phyloP scores from a whole-genome alignment of 2,888 invertebrate genomes.

The Rhingia campestris region DNA sequence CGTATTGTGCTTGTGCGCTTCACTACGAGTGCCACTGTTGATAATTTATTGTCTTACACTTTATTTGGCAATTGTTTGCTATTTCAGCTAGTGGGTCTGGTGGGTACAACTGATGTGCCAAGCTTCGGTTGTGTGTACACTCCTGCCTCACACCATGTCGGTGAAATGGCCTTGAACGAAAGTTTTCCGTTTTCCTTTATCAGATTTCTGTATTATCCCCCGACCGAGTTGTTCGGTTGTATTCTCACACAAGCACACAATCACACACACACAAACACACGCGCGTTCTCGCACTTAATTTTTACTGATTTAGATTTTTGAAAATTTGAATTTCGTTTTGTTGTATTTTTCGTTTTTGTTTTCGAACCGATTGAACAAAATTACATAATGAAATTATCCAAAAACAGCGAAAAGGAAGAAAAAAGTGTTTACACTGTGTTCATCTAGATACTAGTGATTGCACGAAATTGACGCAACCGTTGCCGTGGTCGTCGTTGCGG shows the following conservation, averaged over 20 bases:
- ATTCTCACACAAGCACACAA: background rate
- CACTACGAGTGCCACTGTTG: conserved; percentile 13
- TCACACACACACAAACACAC: conserved; percentile 10
- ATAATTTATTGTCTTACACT: conserved; percentile 43
- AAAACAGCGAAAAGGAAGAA: background rate
- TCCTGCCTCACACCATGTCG: conserved; percentile 57
- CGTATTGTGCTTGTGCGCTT: conserved; percentile 43
- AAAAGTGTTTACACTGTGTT: conserved; percentile 25
- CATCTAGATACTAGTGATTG: conserved; percentile 36
- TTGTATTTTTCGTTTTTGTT: conserved; percentile 23
- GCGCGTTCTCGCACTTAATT: conserved; percentile 18
- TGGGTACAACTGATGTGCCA: conserved; percentile 11
- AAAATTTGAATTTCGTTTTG: conserved; percentile 21
- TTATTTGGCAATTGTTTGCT: conserved; percentile 38
- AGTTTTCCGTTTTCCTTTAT: conserved; percentile 73
- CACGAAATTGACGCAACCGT: conserved; percentile 8
- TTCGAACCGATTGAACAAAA: conserved; percentile 31
- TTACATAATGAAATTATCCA: conserved; percentile 59
- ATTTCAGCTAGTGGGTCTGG: conserved; percentile 14
- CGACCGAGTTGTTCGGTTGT: conserved; percentile 37
- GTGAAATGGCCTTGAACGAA: conserved; percentile 74
- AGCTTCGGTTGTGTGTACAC: conserved; percentile 28
- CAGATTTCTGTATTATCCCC: conserved; percentile 67
- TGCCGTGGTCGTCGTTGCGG: conserved; percentile 41
- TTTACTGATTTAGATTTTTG: conserved; percentile 38